Conservation (phyloP, 2,888 invertebrate species). For the Mactromeris polynyma region DNA sequence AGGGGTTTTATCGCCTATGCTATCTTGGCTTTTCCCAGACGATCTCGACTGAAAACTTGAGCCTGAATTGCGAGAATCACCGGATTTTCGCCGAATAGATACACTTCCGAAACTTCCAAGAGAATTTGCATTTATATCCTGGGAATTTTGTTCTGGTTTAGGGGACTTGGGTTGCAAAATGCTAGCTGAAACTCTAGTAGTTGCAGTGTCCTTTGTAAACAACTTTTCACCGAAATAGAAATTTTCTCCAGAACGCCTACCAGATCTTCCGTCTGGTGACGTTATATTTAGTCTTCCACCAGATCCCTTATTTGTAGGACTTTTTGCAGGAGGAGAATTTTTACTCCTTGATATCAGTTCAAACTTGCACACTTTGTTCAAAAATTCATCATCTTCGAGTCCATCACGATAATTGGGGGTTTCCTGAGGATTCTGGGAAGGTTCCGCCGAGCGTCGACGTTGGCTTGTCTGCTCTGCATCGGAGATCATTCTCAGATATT, state of each 20-base stretch:
- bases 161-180: constrained; percentile 71
- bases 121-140: constrained; percentile 80
- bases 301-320: constrained; percentile 61
- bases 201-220: constrained; percentile 84
- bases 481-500: constrained; percentile 83
- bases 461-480: constrained; percentile 75
- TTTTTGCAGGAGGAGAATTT: constrained; percentile 72
- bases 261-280: constrained; percentile 63
- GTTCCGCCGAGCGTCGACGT: constrained; percentile 65
- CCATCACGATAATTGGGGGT: constrained; percentile 69
- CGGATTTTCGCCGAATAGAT: constrained; percentile 63
- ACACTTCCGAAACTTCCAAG: constrained; percentile 83
- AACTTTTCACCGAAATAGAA: constrained; percentile 83
- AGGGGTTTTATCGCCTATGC: constrained; percentile 37
- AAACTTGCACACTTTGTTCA: constrained; percentile 93
- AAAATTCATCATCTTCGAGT: constrained; percentile 89
- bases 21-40: constrained; percentile 58
- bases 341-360: constrained; percentile 87
- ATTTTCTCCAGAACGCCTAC: constrained; percentile 63
- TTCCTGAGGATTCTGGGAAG: constrained; percentile 48
- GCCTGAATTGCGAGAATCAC: constrained; percentile 63
- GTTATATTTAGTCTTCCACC: constrained; percentile 62
- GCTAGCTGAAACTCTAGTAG: constrained; percentile 82
- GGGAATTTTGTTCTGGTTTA: constrained; percentile 71
- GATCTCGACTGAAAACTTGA: constrained; percentile 67